Base-by-base conservation (phyloP, 2,113 vertebrate genomes). In the Edolisoma coerulescens region DNA sequence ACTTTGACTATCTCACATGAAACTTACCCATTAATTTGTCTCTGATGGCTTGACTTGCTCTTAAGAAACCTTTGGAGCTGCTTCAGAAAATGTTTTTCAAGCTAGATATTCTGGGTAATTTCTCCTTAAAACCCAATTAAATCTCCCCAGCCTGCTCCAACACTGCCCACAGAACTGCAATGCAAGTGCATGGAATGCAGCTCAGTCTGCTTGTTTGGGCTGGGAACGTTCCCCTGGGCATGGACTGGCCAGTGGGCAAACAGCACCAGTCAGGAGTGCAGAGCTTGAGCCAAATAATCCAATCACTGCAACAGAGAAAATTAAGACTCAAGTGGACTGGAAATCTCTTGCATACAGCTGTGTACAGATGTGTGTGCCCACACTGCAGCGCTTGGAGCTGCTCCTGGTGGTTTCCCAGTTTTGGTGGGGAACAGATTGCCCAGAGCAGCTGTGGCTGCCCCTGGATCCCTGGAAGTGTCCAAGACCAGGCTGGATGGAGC, bases 121-220 rank as follows among this genome's bases (percentile, higher is more conserved):
- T 80, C 54, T 90, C 33, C 16, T 84, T 84, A 78, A 92, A 91
- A 74, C 33, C 30, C 42, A 87, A 23, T 89, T 88, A 85, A 68
- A 59, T 56, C 21, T n/a, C 32, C 27, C 59, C 26, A 44, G 22
- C 26, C 76, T 81, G 6, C 14, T 80, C 53, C 45, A 37, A 42
- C 24, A 3, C 11, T 42, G 54, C n/a, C 17, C 22, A 47, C 53
- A 74, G 84, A 63, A 32, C 11, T 30, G 32, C 0, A 2, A 23
- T 69, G 50, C 6, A 63, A 80, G 13, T 13, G 76, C 64, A 74
- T 7, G 3, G 3, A 39, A 18, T 5, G 19, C 41, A 70, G 45
- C 30, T 54, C 35, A 54, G 1, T 33, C 30, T 60, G 19, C 17
- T 17, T 3, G 11, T 35, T 16, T n/a, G 39, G 30, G 28, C 49